A percentile compares a stretch with the other conserved stretches of the same genome.
Evolutionary conservation across 1,140 invertebrate species (phyloP).

Genomic region (Drosophila burlai): DNA sequence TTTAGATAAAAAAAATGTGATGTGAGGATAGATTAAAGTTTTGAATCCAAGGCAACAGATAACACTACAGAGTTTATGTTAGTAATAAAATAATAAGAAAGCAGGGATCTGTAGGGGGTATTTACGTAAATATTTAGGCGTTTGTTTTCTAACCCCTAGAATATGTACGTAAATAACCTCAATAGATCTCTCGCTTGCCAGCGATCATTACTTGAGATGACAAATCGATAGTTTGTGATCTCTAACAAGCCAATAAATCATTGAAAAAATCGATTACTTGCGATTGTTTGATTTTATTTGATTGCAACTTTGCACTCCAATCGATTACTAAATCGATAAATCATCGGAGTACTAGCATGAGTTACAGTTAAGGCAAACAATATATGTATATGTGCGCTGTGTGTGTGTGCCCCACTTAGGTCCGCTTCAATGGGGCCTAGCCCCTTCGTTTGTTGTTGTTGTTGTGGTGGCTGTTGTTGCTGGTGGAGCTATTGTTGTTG

Average conservation of each 20-base stretch:
- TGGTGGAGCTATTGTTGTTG: slow-evolving; percentile 31
- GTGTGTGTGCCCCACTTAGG: slow-evolving; percentile 65
- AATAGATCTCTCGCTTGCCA: background rate
- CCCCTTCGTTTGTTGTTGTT: slow-evolving; percentile 40
- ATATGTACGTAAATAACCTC: background rate
- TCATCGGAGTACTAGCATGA: slow-evolving; percentile 41
- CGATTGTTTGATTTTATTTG: slow-evolving; percentile 34
- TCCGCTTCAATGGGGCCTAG: slow-evolving; percentile 55
- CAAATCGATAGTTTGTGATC: slow-evolving; percentile 7
- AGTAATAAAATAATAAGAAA: too few species aligned
- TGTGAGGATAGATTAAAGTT: background rate
- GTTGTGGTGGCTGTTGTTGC: background rate
- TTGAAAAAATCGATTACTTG: slow-evolving; percentile 13
- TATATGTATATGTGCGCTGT: slow-evolving; percentile 1
- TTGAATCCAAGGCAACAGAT: background rate
- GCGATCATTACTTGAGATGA: background rate
- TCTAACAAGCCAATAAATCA: slow-evolving; percentile 11
- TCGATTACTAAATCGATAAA: slow-evolving; percentile 47
- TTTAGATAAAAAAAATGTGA: background rate
- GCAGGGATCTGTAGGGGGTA: too few species aligned
- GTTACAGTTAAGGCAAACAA: slow-evolving; percentile 33
- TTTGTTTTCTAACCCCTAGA: too few species aligned
- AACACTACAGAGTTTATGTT: too few species aligned
- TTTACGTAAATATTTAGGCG: too few species aligned
- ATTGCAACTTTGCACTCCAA: slow-evolving; percentile 37